Evolutionary conservation across 2,797 vertebrate species (phyloP).

Genomic region (Myotis findleyi): DNA sequence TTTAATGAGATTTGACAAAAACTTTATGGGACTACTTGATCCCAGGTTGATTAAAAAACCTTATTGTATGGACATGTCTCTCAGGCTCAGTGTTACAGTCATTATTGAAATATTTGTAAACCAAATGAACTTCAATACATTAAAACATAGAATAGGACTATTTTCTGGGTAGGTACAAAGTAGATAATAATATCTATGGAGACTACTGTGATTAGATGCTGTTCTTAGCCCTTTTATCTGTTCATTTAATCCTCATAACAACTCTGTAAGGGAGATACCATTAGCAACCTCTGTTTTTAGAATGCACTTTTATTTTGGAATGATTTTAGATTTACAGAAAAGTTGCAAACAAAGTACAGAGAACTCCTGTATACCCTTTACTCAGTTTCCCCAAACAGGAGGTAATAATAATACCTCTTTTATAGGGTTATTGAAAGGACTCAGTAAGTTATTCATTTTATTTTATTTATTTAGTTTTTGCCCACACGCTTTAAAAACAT

Average conservation of each 20-base stretch:
- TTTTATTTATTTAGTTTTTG: background rate
- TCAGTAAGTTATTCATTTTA: background rate
- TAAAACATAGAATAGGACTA: background rate
- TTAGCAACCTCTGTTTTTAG: constrained; percentile 2
- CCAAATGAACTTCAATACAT: background rate
- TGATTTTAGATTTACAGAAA: background rate
- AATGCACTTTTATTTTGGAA: background rate
- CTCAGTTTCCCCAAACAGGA: background rate
- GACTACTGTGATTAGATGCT: background rate
- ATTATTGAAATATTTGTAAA: constrained; percentile 9
- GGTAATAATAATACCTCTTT: background rate
- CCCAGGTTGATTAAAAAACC: constrained; percentile 10
- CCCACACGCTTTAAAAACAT: background rate
- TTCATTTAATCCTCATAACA: background rate
- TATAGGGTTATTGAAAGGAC: background rate
- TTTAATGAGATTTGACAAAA: background rate
- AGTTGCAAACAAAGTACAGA: background rate
- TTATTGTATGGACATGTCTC: background rate
- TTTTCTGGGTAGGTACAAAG: background rate
- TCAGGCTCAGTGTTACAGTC: background rate
- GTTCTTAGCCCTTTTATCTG: background rate
- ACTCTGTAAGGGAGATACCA: background rate
- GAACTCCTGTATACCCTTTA: background rate
- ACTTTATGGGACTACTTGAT: background rate
- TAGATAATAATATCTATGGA: background rate